Percentiles rank a stretch among this genome's conserved stretches.
Evolutionary conservation across 2,797 vertebrate species (phyloP).

Genomic region (Linurgus olivaceus): DNA sequence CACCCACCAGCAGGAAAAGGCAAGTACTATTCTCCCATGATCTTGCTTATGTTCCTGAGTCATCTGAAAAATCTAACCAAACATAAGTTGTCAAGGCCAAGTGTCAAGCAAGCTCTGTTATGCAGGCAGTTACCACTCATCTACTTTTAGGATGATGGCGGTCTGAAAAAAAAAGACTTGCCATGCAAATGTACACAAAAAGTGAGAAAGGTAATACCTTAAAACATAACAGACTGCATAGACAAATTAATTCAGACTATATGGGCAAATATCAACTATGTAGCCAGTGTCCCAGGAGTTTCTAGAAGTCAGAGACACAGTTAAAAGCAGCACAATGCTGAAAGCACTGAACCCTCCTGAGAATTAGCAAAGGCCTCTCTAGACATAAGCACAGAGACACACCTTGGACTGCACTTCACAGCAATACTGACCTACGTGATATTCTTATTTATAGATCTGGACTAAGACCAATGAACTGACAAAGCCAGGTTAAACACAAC

Average conservation of each 20-base stretch:
- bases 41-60: background rate
- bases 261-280: background rate
- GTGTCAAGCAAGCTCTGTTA: background rate
- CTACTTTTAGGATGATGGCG: background rate
- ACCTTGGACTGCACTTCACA: background rate
- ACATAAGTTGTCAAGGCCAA: background rate
- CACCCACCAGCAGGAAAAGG: background rate
- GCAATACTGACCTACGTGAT: background rate
- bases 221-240: background rate
- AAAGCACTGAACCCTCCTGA: background rate
- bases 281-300: background rate
- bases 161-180: background rate
- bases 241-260: background rate
- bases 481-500: background rate
- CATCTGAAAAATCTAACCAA: constrained; percentile 3
- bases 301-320: background rate
- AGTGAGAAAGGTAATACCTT: background rate
- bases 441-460: background rate
- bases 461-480: background rate
- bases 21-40: background rate
- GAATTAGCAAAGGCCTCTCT: background rate
- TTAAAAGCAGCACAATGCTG: background rate
- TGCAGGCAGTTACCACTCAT: background rate
- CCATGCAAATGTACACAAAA: background rate
- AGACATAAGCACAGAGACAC: background rate